These are phyloP conservation scores for Schizotus pectinicornis DNA, from an alignment of 2,888 invertebrate genomes.

Conservation along the genomic window DNA sequence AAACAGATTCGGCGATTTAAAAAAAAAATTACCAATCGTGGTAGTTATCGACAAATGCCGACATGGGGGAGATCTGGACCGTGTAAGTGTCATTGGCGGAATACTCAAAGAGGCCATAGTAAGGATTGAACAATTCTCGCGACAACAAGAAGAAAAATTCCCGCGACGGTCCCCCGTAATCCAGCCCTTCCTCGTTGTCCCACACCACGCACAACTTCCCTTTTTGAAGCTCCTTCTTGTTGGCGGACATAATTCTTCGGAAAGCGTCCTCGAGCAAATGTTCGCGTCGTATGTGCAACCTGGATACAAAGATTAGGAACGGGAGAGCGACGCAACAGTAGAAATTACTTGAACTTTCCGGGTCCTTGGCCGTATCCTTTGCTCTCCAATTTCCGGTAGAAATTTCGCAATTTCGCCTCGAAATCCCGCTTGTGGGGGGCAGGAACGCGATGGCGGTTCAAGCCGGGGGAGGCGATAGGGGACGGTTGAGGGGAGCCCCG, in stretches of 20 bases:
- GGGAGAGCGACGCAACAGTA: neutral
- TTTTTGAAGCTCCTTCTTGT: conserved; percentile 93
- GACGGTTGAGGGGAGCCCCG: conserved; percentile 71
- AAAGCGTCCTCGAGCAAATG: conserved; percentile 96
- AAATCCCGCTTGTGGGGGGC: conserved; percentile 91
- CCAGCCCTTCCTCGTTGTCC: conserved; percentile 95
- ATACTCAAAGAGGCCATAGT: conserved; percentile 97
- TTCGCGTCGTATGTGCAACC: conserved; percentile 90
- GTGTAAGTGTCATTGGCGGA: conserved; percentile 98
- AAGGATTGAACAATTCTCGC: conserved; percentile 96
- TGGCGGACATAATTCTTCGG: conserved; percentile 94
- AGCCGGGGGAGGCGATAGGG: conserved; percentile 81
- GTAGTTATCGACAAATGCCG: conserved; percentile 95
- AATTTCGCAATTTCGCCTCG: conserved; percentile 92
- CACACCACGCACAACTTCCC: conserved; percentile 93
- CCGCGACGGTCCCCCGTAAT: conserved; percentile 96
- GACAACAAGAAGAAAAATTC: conserved; percentile 99
- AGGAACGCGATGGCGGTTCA: conserved; percentile 79
- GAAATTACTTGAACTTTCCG: conserved; percentile 88
- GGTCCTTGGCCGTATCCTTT: conserved; percentile 98
- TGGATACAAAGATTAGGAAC: conserved; percentile 50
- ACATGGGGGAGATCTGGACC: conserved; percentile 94
- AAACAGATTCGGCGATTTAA: neutral
- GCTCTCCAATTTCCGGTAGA: conserved; percentile 93
- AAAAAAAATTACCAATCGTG: conserved; percentile 79